These are phyloP conservation scores for Candoia aspera DNA, from an alignment of 2,113 vertebrate species.

Conservation along the genomic window DNA sequence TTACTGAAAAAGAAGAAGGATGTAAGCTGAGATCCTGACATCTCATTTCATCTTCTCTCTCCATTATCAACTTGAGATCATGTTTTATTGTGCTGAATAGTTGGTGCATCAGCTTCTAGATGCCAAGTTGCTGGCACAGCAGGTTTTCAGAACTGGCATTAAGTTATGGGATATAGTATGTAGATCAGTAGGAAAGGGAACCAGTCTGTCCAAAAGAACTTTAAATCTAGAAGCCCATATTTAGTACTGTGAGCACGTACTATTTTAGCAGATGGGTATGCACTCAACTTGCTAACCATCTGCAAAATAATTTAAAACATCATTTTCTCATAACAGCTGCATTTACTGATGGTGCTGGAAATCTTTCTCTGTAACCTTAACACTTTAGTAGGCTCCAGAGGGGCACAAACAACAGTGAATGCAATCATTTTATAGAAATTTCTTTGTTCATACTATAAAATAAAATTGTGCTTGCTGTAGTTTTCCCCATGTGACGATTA, in stretches of 20 bases:
- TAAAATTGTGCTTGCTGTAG: neutral
- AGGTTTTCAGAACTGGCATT: constrained; percentile 13
- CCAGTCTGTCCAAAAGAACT: constrained; percentile 21
- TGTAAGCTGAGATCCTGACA: neutral
- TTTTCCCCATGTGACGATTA: constrained; percentile 24
- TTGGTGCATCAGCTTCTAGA: neutral
- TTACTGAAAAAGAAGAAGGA: neutral
- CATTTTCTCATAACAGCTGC: constrained; percentile 8
- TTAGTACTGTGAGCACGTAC: neutral
- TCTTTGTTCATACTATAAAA: constrained; percentile 36
- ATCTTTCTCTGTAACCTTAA: constrained; percentile 39
- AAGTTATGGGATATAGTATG: neutral
- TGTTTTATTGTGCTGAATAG: neutral
- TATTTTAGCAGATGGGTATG: constrained; percentile 15
- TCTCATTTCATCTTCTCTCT: neutral
- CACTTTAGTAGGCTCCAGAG: constrained; percentile 26
- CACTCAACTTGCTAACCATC: constrained; percentile 18
- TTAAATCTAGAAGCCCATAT: constrained; percentile 20
- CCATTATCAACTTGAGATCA: neutral
- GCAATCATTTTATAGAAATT: constrained; percentile 36
- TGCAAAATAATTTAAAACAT: constrained; percentile 31
- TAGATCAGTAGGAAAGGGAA: constrained; percentile 1
- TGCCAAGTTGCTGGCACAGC: constrained; percentile 7
- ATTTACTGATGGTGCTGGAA: constrained; percentile 39
- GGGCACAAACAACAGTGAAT: constrained; percentile 33